phyloP scores from a whole-genome alignment of 2,797 vertebrate species.

The Propithecus deckenii region DNA sequence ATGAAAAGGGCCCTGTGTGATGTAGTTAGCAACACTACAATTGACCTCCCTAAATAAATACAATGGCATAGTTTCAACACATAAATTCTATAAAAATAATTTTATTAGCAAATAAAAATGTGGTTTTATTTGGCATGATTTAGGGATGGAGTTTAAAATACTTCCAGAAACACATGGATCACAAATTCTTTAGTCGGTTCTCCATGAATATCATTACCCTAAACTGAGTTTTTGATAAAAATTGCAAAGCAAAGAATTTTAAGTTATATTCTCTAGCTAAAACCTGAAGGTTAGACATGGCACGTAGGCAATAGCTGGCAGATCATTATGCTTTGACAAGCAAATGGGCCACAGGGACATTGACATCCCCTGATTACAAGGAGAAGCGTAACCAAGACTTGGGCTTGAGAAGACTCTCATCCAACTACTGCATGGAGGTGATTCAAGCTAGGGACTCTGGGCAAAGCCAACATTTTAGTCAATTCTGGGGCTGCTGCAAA shows the following conservation, averaged over 20 bases:
- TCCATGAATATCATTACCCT: background rate
- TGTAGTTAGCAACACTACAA: background rate
- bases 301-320: background rate
- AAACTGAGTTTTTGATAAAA: background rate
- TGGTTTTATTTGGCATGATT: background rate
- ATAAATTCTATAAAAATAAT: slow-evolving; percentile 10
- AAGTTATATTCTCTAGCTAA: slow-evolving; percentile 28
- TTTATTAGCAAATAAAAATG: background rate
- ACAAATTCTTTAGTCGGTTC: background rate
- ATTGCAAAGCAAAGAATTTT: background rate
- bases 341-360: background rate
- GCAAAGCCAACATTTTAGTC: background rate
- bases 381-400: background rate
- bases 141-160: background rate
- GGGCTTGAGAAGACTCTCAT: background rate
- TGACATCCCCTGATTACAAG: background rate
- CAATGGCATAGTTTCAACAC: background rate
- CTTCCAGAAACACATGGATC: background rate
- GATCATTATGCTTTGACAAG: background rate
- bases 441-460: background rate
- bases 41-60: background rate
- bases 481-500: background rate
- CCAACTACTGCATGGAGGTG: background rate
- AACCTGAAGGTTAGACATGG: background rate
- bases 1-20: background rate